These are phyloP conservation scores for Dichetophora obliterata DNA, from an alignment of 2,888 invertebrate genomes.

Conservation along the genomic window DNA sequence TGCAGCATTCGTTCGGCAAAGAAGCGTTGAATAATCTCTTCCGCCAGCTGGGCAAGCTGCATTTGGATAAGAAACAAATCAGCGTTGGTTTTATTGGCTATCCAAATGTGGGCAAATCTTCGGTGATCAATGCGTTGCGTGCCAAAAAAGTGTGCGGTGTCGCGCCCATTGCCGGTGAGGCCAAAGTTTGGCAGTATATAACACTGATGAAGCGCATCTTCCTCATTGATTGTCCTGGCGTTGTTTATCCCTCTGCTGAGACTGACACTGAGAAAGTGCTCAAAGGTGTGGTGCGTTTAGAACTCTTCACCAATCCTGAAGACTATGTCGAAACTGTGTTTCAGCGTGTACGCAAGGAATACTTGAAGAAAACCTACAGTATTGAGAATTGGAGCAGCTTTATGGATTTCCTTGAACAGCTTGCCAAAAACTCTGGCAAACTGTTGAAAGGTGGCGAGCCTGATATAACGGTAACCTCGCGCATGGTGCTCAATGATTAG, in stretches of 20 bases:
- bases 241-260: slow-evolving; percentile 97
- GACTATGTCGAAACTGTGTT: slow-evolving; percentile 92
- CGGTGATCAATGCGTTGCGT: slow-evolving; percentile 95
- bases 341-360: slow-evolving; percentile 88
- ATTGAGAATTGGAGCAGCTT: slow-evolving; percentile 83
- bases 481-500: slow-evolving; percentile 98
- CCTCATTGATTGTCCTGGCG: slow-evolving; percentile 98
- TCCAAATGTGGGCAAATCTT: slow-evolving; percentile 99
- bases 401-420: slow-evolving; percentile 91
- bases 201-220: slow-evolving; percentile 97
- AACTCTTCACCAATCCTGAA: slow-evolving; percentile 92
- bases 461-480: slow-evolving; percentile 87
- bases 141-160: slow-evolving; percentile 98
- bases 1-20: slow-evolving; percentile 98
- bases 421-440: slow-evolving; percentile 89
- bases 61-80: slow-evolving; percentile 97
- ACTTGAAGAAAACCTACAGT: slow-evolving; percentile 91
- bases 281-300: slow-evolving; percentile 97
- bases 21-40: slow-evolving; percentile 94
- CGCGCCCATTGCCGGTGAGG: slow-evolving; percentile 98
- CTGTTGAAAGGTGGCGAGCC: slow-evolving; percentile 97
- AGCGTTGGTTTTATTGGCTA: slow-evolving; percentile 99
- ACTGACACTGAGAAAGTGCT: slow-evolving; percentile 94
- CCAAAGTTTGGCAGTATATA: slow-evolving; percentile 99
- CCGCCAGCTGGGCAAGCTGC: slow-evolving; percentile 94